Conservation (phyloP, 2,113 vertebrate genomes). For the Seriola aureovittata region DNA sequence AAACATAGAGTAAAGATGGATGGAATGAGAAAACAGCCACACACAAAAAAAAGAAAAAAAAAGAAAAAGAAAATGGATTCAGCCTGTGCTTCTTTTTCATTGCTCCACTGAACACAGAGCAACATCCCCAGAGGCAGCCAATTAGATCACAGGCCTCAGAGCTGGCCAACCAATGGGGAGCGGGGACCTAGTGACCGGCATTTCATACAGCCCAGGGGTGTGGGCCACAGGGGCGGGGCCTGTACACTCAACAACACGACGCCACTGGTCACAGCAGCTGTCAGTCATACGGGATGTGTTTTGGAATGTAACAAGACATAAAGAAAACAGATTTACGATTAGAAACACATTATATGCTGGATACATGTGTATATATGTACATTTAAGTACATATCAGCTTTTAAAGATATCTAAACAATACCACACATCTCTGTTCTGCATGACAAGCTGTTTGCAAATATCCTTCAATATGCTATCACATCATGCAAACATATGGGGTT, state of each 20-base stretch:
- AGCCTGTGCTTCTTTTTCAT: slow-evolving; percentile 59
- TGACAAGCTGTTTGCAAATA: slow-evolving; percentile 51
- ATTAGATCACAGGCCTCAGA: slow-evolving; percentile 61
- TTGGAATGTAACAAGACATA: neutral
- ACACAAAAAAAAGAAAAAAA: neutral
- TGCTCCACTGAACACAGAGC: slow-evolving; percentile 74
- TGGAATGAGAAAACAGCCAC: slow-evolving; percentile 40
- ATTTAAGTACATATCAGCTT: neutral
- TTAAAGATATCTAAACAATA: neutral
- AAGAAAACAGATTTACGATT: neutral
- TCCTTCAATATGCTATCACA: slow-evolving; percentile 45
- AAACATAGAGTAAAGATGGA: slow-evolving; percentile 61
- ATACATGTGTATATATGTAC: neutral
- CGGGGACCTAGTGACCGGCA: slow-evolving; percentile 81
- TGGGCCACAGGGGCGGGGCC: slow-evolving; percentile 69
- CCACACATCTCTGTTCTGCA: neutral
- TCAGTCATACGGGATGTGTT: slow-evolving; percentile 17
- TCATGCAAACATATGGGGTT: slow-evolving; percentile 52
- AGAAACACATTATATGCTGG: neutral
- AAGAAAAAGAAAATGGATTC: slow-evolving; percentile 44
- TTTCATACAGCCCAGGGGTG: slow-evolving; percentile 77
- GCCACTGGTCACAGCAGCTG: slow-evolving; percentile 45
- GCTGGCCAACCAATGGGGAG: slow-evolving; percentile 71
- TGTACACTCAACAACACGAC: neutral
- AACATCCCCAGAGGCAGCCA: slow-evolving; percentile 78